Evolutionary conservation across 2,888 invertebrate genomes (phyloP).

Genomic region (Stegana nigrithorax): DNA sequence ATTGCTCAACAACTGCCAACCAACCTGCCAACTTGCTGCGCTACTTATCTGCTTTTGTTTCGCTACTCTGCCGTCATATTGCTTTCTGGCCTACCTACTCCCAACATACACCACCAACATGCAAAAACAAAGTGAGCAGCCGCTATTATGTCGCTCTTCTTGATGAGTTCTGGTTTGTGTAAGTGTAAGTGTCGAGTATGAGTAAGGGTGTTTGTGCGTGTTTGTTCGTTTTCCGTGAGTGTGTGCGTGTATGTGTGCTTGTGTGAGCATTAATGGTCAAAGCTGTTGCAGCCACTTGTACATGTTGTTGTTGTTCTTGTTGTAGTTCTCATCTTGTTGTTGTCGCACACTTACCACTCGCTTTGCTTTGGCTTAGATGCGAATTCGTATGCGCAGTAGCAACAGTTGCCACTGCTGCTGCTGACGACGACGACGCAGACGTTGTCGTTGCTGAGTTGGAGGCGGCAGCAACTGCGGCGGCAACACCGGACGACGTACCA

Average conservation of each 20-base stretch:
- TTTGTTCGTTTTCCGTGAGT: constrained; percentile 37
- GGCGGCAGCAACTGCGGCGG: constrained; percentile 22
- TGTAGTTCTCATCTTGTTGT: background rate
- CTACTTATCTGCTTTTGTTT: no score
- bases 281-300: constrained; percentile 6
- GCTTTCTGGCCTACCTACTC: background rate
- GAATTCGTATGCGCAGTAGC: constrained; percentile 12
- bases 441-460: constrained; percentile 17
- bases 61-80: no score
- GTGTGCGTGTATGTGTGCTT: constrained; percentile 38
- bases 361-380: constrained; percentile 40
- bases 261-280: background rate
- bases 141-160: background rate
- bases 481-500: constrained; percentile 28
- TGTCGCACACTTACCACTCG: constrained; percentile 45
- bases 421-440: background rate
- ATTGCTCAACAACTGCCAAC: no score
- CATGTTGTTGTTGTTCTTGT: background rate
- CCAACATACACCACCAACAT: background rate
- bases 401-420: background rate
- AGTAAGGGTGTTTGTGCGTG: constrained; percentile 24
- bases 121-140: background rate
- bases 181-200: background rate
- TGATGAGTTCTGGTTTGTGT: no score
- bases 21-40: no score